Evolutionary conservation across 2,113 vertebrate genomes (phyloP).

Genomic region (Sprattus sprattus): DNA sequence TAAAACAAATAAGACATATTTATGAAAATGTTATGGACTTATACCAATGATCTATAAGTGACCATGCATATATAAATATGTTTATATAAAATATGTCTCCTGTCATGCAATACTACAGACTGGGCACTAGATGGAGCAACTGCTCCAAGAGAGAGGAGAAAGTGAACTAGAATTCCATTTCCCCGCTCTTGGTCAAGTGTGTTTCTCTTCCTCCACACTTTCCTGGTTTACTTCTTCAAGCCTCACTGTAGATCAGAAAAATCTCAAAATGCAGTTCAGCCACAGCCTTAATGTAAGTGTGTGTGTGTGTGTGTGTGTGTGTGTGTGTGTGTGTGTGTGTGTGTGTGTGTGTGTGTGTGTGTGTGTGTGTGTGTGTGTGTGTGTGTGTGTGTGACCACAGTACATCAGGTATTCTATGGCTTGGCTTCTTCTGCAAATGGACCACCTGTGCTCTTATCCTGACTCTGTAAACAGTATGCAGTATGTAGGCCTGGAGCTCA

Average conservation of each 20-base stretch:
- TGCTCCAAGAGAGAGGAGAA: background rate
- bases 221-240: background rate
- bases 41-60: background rate
- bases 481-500: background rate
- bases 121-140: conserved; percentile 6
- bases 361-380: no score
- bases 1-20: background rate
- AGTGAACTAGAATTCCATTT: background rate
- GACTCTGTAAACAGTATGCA: no score
- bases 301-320: no score
- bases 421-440: no score
- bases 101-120: background rate
- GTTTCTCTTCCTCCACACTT: background rate
- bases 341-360: no score
- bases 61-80: background rate
- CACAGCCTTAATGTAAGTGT: no score
- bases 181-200: background rate
- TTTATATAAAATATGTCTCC: background rate
- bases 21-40: background rate
- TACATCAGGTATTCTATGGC: no score
- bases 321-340: no score
- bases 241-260: no score
- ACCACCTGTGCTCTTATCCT: no score
- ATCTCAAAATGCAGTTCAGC: no score
- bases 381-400: no score